Evolutionary conservation across 2,113 vertebrate genomes (phyloP).

Genomic region (Sturnus vulgaris): DNA sequence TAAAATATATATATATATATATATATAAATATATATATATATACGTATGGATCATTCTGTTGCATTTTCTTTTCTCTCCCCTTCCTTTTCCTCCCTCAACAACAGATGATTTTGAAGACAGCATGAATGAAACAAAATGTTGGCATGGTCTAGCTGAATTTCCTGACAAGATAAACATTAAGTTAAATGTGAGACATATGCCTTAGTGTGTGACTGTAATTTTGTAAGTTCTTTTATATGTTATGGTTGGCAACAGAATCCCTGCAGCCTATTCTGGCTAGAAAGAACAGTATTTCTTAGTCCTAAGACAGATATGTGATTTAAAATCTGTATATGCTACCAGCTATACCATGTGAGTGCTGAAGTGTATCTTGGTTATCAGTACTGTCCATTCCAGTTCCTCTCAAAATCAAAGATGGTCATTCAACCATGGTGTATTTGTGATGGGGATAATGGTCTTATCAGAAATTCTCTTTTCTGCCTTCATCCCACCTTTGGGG

Average conservation of each 20-base stretch:
- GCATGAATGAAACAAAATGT: slow-evolving; percentile 62
- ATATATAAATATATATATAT: neutral
- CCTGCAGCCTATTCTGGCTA: slow-evolving; percentile 21
- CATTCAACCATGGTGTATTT: neutral
- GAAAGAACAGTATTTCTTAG: slow-evolving; percentile 17
- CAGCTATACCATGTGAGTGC: neutral
- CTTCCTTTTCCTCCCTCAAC: slow-evolving; percentile 1
- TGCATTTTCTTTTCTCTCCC: slow-evolving; percentile 4
- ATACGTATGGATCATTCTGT: neutral
- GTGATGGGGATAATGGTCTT: neutral
- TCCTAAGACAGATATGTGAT: neutral
- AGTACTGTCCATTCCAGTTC: neutral
- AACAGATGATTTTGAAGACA: slow-evolving; percentile 43
- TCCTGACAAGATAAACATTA: slow-evolving; percentile 59
- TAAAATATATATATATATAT: neutral
- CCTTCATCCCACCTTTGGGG: neutral
- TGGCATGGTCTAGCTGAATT: slow-evolving; percentile 53
- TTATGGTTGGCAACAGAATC: slow-evolving; percentile 56
- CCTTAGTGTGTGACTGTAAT: slow-evolving; percentile 47
- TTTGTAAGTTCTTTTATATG: slow-evolving; percentile 51
- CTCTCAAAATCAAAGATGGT: neutral
- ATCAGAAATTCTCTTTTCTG: neutral
- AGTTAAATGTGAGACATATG: slow-evolving; percentile 64
- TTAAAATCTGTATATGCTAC: neutral
- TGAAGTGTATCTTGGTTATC: neutral